A percentile compares a stretch with the other conserved stretches of the same genome.
These are phyloP conservation scores for Emydura subglobosa DNA, from an alignment of 2,113 vertebrate genomes.

Conservation along the genomic window DNA sequence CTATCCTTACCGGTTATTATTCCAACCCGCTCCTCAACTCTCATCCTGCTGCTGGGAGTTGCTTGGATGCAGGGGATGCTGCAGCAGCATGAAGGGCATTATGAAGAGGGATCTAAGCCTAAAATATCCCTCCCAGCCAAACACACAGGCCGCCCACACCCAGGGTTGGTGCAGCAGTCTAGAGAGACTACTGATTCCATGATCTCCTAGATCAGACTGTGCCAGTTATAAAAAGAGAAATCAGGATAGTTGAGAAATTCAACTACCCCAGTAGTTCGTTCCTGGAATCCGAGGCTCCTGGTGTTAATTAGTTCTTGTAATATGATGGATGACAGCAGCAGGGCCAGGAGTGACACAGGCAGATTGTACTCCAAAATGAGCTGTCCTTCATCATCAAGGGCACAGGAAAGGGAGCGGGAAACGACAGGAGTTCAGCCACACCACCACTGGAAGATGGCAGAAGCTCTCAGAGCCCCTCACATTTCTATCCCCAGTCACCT, in stretches of 20 bases:
- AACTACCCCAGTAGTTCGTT: conserved; percentile 18
- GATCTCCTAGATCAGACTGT: neutral
- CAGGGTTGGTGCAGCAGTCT: neutral
- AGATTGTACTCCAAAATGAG: conserved; percentile 38
- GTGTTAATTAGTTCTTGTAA: conserved; percentile 58
- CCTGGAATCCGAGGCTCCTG: conserved; percentile 25
- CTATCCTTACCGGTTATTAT: conserved; percentile 63
- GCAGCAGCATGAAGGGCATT: conserved; percentile 70
- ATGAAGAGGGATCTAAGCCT: conserved; percentile 18
- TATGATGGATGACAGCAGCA: conserved; percentile 57
- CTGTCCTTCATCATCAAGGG: conserved; percentile 51
- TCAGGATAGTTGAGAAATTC: conserved; percentile 33
- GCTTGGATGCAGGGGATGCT: conserved; percentile 63
- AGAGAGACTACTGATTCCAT: neutral
- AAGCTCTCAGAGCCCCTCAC: neutral
- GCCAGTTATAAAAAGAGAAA: conserved; percentile 12
- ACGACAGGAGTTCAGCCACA: conserved; percentile 32
- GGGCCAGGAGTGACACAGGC: conserved; percentile 44
- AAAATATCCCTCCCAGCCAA: neutral
- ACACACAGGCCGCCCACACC: neutral
- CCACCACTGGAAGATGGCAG: neutral
- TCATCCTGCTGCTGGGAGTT: conserved; percentile 56
- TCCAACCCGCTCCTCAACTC: conserved; percentile 56
- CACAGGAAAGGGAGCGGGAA: conserved; percentile 44
- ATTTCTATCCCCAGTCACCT: conserved; percentile 1